Base-by-base conservation (phyloP, 2,888 invertebrate species). In the Acanthosoma haemorrhoidale region DNA sequence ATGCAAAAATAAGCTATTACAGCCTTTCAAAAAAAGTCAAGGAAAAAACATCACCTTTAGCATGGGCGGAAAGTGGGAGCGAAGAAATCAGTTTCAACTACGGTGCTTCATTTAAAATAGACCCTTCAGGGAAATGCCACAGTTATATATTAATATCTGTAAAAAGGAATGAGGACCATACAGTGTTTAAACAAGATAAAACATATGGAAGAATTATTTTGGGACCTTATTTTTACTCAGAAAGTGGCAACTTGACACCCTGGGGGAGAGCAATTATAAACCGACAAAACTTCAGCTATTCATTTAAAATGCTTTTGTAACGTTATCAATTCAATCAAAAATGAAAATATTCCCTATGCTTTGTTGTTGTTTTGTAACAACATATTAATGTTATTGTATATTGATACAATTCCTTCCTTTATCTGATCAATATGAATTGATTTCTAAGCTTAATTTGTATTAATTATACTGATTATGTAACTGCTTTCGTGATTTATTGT, bases 221-320 rank as follows among this genome's bases (percentile, higher is more conserved):
- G 8, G 79, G 79, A 5, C 79, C 79, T 1, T 76, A 75, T 60
- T 75, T 76, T 6, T 76, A 76, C 51, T 73, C 75, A 8, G 76
- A 76, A 18, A 74, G 73, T 21, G 76, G 75, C 1, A 74, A 75
- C 31, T 70, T 75, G 15, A 78, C 78, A 0, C 78, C 78, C 16
- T 79, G 78, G 79, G 79, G 79, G 1, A 74, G 74, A 43, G 76
- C 74, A 6, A 67, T 77, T 8, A 57, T 74, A n/a, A 71, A 73
- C 29, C 71, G 75, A 57, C 75, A 77, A 70, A 70, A 71, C 15
- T 74, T 76, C 25, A 74, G 75, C 2, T 72, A 75, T 67, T 74
- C 75, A 29, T 77, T 76, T 70, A 74, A 75, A 69, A 71, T 77
- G 70, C 75, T 76, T 72, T 74, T 75, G 64, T 76, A 67, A 75